phyloP scores from a whole-genome alignment of 2,888 invertebrate genomes.

The Stramonita haemastoma region DNA sequence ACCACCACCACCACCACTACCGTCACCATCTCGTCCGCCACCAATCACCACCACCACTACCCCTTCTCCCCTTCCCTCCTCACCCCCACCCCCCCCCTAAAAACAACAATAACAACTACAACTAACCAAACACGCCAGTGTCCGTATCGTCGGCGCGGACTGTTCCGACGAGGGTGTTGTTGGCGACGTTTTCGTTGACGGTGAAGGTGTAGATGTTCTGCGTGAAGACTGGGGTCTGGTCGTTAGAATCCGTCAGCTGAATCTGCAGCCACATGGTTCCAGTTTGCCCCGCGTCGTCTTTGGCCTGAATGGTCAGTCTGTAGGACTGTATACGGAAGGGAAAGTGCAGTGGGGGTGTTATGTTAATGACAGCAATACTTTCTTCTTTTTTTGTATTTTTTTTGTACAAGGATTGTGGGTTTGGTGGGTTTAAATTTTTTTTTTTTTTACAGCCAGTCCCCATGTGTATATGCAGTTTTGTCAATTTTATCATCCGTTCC shows the following conservation, averaged over 20 bases:
- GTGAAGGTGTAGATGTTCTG: constrained; percentile 50
- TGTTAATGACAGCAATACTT: no score
- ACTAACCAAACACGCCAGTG: constrained; percentile 21
- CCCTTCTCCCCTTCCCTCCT: not conserved
- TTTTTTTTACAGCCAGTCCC: no score
- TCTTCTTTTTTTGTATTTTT: no score
- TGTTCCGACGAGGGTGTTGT: constrained; percentile 38
- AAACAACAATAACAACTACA: not conserved
- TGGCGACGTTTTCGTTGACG: constrained; percentile 54
- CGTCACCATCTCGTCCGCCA: not conserved
- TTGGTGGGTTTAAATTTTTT: no score
- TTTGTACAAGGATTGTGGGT: no score
- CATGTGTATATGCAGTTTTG: no score
- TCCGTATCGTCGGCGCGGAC: constrained; percentile 49
- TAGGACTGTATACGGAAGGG: constrained; percentile 44
- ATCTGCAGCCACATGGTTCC: constrained; percentile 53
- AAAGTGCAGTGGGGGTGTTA: not conserved
- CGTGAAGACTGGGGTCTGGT: constrained; percentile 57
- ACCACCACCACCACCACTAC: no score
- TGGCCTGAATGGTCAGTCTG: constrained; percentile 54
- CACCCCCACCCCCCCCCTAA: not conserved
- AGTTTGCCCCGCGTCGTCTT: constrained; percentile 53
- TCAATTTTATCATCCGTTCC: no score
- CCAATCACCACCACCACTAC: not conserved
- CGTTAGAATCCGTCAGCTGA: constrained; percentile 59